Evolutionary conservation across 2,797 vertebrate species (phyloP).

Genomic region (Yasuhikotakia modesta): DNA sequence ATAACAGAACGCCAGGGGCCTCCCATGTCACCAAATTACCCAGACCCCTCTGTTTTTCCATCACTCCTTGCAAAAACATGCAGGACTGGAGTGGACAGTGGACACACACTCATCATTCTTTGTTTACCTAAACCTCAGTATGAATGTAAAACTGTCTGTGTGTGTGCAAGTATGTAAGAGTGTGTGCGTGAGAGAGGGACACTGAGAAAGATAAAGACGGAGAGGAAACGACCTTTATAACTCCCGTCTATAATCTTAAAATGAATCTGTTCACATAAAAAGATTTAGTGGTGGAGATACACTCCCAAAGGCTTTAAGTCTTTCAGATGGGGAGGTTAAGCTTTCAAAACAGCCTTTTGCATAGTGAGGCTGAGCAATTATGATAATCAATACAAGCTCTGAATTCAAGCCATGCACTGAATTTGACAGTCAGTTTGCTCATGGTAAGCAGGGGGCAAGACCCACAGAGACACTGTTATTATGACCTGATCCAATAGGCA

Average conservation of each 20-base stretch:
- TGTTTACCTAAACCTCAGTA: conserved; percentile 19
- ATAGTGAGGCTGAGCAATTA: not conserved
- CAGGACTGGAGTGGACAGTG: conserved; percentile 11
- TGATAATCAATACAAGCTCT: not conserved
- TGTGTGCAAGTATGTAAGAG: not conserved
- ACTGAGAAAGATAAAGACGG: not conserved
- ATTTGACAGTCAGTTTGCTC: conserved; percentile 17
- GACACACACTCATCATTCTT: conserved; percentile 33
- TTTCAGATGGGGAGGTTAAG: not conserved
- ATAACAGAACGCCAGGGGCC: conserved; percentile 66
- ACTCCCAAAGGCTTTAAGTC: not conserved
- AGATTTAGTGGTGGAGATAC: not conserved
- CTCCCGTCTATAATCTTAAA: conserved; percentile 23
- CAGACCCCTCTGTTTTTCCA: conserved; percentile 59
- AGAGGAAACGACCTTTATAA: not conserved
- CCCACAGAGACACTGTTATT: conserved; percentile 2
- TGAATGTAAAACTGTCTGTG: conserved; percentile 9
- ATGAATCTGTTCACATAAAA: conserved; percentile 36
- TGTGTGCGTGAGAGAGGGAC: not conserved
- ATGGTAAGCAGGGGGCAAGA: not conserved
- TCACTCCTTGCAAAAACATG: conserved; percentile 52
- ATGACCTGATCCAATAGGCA: not conserved
- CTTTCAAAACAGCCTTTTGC: not conserved
- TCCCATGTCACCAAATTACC: conserved; percentile 64
- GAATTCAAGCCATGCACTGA: not conserved